Evolutionary conservation across 2,888 invertebrate species (phyloP).

Genomic region (Pseudococcus longispinus): DNA sequence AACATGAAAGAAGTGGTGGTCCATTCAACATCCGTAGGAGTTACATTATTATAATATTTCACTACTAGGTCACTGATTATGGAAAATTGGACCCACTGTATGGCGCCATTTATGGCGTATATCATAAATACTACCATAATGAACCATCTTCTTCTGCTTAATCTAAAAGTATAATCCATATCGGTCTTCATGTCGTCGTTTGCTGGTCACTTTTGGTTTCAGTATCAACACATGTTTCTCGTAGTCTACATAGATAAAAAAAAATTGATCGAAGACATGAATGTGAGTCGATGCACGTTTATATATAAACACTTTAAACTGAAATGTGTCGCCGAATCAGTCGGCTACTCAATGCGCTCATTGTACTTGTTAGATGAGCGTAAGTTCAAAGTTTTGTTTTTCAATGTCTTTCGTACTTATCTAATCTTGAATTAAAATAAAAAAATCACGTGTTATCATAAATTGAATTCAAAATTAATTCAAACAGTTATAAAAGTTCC

Average conservation of each 20-base stretch:
- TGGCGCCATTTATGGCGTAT: conserved; percentile 88
- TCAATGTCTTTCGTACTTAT: neutral
- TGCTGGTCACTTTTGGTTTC: neutral
- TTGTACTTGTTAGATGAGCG: neutral
- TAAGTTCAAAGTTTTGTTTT: conserved; percentile 41
- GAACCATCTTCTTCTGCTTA: conserved; percentile 82
- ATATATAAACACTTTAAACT: neutral
- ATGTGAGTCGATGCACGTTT: neutral
- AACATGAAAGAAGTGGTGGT: conserved; percentile 98
- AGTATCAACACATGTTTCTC: neutral
- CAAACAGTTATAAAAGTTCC: neutral
- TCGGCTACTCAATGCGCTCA: neutral
- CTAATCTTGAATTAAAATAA: neutral
- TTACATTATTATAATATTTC: conserved; percentile 77
- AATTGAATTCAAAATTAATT: neutral
- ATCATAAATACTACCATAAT: conserved; percentile 85
- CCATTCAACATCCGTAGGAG: conserved; percentile 83
- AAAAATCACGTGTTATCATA: neutral
- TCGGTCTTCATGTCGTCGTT: neutral
- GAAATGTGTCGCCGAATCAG: neutral
- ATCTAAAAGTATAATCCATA: conserved; percentile 62
- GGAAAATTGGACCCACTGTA: conserved; percentile 97
- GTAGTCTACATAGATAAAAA: neutral
- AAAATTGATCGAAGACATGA: neutral
- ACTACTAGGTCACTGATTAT: conserved; percentile 86